Conservation (phyloP, 2,797 vertebrate species). For the Falco novaeseelandiae region DNA sequence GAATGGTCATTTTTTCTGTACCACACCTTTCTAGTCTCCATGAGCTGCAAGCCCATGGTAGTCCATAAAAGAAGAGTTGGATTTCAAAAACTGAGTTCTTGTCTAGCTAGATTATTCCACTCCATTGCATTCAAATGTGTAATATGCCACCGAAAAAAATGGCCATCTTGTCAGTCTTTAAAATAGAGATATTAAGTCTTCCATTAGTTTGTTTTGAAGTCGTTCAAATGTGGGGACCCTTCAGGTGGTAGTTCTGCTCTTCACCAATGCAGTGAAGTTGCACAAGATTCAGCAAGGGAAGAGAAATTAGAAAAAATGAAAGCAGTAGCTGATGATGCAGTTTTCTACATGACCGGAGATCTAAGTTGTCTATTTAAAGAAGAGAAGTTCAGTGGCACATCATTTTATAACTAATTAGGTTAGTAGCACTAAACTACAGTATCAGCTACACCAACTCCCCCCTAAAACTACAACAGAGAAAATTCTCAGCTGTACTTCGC, state of each 20-base stretch:
- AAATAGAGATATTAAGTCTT: neutral
- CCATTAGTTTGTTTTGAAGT: neutral
- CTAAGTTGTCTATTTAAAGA: neutral
- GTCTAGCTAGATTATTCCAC: neutral
- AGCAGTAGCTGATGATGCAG: neutral
- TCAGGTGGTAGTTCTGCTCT: neutral
- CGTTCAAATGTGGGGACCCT: neutral
- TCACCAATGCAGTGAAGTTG: neutral
- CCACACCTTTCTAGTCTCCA: neutral
- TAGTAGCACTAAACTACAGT: neutral
- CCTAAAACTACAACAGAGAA: neutral
- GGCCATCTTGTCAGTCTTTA: neutral
- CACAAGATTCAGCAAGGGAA: neutral
- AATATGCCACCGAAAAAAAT: neutral
- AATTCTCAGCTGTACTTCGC: neutral
- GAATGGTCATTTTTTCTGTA: neutral
- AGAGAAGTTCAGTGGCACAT: neutral
- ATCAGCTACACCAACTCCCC: neutral
- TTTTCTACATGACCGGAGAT: neutral
- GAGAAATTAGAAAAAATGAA: neutral
- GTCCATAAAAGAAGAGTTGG: neutral
- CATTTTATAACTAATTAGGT: neutral
- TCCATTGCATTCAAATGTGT: neutral
- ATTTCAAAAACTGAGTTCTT: neutral
- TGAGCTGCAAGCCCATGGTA: neutral